Base-by-base conservation (phyloP, 2,888 invertebrate species). In the Geotrupes spiniger region DNA sequence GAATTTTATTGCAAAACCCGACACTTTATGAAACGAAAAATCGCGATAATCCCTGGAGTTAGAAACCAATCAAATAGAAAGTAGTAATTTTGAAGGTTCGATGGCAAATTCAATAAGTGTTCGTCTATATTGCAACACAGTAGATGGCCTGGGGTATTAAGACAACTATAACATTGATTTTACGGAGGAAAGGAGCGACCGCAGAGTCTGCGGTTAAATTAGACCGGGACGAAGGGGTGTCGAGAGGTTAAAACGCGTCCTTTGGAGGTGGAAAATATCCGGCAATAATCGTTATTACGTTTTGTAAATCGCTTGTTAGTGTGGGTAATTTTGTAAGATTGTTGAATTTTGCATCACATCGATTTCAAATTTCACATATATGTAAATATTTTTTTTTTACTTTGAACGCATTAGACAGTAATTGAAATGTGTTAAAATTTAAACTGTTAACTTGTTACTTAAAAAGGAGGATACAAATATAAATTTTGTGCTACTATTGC, bases 141-240 rank as follows among this genome's bases (percentile, higher is more conserved):
- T 46, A 42, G 53, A 54, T 49, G 42, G 50, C 45, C 47, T 48
- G 42, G 51, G 52, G 53, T 42, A 56, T 53, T 56, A 56, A 56
- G 56, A 53, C 53, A 56, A 56, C 53, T 56, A 56, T 49, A 53
- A 56, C 56, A 56, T 56, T 56, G 56, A 56, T 56, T 56, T 56
- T 56, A 50, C 52, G 45, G 46, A 42, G 50, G 4, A 21, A 53
- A 49, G 39, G 46, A 51, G 51, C 33, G 33, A 15, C 14, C 12
- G 33, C 15, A 15, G 33, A 33, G 33, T 33, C 33, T 33, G 33
- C 14, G 33, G 33, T 33, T 33, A 33, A 33, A 33, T 33, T 33
- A 33, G 33, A 33, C 9, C 12, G 33, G 33, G 33, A 33, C 8
- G 2, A 33, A 3, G 6, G 33, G 3, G 21, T 21, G 3, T 4